Conservation (phyloP, 2,113 vertebrate species). For the Mustela lutreola region DNA sequence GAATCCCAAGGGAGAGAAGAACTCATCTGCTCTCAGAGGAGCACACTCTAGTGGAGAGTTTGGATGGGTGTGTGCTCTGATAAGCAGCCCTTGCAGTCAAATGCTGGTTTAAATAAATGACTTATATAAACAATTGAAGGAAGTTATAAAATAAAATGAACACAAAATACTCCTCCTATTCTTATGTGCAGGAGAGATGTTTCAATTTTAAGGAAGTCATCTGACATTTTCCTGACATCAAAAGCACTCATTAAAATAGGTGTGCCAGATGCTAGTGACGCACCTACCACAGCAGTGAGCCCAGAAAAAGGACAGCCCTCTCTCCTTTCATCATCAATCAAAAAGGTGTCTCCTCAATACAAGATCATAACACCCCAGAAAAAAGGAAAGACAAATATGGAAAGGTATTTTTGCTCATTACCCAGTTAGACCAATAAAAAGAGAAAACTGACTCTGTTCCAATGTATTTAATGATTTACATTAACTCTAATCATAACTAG, state of each 20-base stretch:
- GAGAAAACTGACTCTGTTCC: constrained; percentile 28
- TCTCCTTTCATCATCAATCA: constrained; percentile 60
- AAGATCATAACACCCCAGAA: constrained; percentile 40
- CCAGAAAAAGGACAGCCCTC: constrained; percentile 79
- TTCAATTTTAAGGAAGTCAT: constrained; percentile 87
- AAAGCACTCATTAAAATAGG: constrained; percentile 80
- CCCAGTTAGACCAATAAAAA: constrained; percentile 40
- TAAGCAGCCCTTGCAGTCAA: constrained; percentile 54
- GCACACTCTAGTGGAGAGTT: neutral
- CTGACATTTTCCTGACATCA: constrained; percentile 84
- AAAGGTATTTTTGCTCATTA: constrained; percentile 1
- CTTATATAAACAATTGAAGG: constrained; percentile 82
- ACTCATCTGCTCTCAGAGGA: neutral
- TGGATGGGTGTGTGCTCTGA: neutral
- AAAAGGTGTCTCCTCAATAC: neutral
- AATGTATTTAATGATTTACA: constrained; percentile 17
- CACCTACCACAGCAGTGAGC: constrained; percentile 64
- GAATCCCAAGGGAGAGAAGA: neutral
- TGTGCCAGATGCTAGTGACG: constrained; percentile 72
- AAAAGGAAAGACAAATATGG: constrained; percentile 48
- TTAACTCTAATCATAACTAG: constrained; percentile 32
- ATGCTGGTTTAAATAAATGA: constrained; percentile 67
- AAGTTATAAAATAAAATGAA: constrained; percentile 87
- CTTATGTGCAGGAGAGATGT: constrained; percentile 60
- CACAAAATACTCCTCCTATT: constrained; percentile 80